These are phyloP conservation scores for Penelope pileata DNA, from an alignment of 2,113 vertebrate genomes.

Conservation along the genomic window DNA sequence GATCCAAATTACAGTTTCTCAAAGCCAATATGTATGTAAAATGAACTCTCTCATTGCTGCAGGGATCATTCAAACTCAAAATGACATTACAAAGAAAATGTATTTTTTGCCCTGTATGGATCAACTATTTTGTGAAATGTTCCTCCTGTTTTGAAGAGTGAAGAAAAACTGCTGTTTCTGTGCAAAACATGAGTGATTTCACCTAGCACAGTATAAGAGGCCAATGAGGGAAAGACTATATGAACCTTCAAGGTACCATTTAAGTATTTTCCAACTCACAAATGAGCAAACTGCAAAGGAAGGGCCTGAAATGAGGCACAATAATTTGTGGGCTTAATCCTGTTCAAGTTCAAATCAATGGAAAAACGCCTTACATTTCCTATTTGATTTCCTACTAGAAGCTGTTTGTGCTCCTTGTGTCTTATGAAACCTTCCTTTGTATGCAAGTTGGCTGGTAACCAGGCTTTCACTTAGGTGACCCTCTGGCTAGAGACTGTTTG, in stretches of 20 bases:
- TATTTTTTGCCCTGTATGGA: neutral
- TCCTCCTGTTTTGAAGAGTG: neutral
- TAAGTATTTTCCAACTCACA: neutral
- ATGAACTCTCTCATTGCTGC: neutral
- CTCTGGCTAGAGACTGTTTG: neutral
- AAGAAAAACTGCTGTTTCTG: neutral
- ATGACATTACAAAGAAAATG: slow-evolving; percentile 22
- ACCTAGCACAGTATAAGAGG: neutral
- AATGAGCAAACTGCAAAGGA: neutral
- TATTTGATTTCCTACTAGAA: neutral
- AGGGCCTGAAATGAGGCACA: neutral
- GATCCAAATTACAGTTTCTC: slow-evolving; percentile 32
- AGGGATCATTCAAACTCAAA: slow-evolving; percentile 26
- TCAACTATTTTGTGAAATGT: slow-evolving; percentile 3
- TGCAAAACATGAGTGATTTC: neutral
- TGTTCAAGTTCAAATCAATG: neutral
- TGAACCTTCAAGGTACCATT: neutral
- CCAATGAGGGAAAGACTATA: neutral
- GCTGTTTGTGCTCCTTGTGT: neutral
- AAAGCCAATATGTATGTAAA: slow-evolving; percentile 18
- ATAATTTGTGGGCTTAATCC: neutral
- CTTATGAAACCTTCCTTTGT: neutral
- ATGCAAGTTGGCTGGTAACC: neutral
- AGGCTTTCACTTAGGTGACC: neutral
- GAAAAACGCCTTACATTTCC: neutral